Conservation (phyloP, 2,888 invertebrate species). For the Synanthedon tipuliformis region DNA sequence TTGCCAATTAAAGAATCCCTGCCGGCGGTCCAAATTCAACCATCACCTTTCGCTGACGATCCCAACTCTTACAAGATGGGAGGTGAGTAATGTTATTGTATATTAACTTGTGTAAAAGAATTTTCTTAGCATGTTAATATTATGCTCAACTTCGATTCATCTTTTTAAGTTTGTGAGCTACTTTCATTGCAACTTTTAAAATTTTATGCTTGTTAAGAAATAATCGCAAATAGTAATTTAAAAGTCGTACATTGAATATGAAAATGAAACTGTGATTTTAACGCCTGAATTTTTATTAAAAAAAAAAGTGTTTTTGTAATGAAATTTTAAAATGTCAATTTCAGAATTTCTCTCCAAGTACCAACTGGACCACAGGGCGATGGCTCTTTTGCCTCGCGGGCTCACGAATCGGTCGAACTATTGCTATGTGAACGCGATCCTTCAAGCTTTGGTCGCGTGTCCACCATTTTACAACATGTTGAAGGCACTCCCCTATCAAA, state of each 20-base stretch:
- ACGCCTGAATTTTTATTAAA: no score
- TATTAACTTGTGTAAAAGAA: no score
- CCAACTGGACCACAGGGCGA: slow-evolving; percentile 81
- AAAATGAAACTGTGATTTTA: no score
- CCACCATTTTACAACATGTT: slow-evolving; percentile 95
- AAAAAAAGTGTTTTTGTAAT: no score
- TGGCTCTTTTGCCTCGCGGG: slow-evolving; percentile 88
- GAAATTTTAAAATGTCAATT: slow-evolving; percentile 24
- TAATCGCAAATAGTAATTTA: no score
- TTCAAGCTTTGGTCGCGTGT: slow-evolving; percentile 94
- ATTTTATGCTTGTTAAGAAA: no score
- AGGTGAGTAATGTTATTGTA: slow-evolving; percentile 56
- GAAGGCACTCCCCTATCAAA: slow-evolving; percentile 78
- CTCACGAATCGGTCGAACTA: slow-evolving; percentile 94
- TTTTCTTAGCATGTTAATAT: no score
- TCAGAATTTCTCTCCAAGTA: slow-evolving; percentile 81
- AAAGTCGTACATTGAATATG: no score
- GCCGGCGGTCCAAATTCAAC: slow-evolving; percentile 45
- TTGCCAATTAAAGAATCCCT: slow-evolving; percentile 32
- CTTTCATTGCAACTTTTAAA: no score
- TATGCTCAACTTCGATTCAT: no score
- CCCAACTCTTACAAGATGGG: slow-evolving; percentile 78
- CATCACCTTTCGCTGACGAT: slow-evolving; percentile 71
- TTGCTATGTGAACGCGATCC: slow-evolving; percentile 95
- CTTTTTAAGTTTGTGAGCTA: no score